Percentiles rank a stretch among this genome's conserved stretches.
phyloP scores from a whole-genome alignment of 2,888 invertebrate genomes.

The Steinernema hermaphroditum region DNA sequence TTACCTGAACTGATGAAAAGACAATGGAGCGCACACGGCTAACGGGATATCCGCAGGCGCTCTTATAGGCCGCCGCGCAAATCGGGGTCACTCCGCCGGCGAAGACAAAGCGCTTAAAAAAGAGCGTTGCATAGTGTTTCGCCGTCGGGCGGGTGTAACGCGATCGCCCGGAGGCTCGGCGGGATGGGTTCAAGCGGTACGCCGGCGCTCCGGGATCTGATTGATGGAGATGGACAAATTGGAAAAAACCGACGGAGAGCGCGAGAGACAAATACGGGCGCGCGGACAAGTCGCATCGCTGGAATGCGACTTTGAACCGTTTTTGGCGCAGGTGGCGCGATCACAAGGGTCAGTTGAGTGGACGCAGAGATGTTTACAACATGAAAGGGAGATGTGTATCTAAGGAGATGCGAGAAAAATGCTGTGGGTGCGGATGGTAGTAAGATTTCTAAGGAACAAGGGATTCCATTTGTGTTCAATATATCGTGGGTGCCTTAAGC shows the following conservation, averaged over 20 bases:
- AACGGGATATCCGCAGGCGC: conserved; percentile 23
- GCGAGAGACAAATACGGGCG: not conserved
- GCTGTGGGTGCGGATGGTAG: too few relatives aligned
- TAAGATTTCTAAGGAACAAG: too few relatives aligned
- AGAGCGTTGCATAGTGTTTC: conserved; percentile 22
- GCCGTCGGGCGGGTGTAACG: not conserved
- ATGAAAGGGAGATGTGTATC: too few relatives aligned
- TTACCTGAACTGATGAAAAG: conserved; percentile 1
- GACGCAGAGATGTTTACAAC: too few relatives aligned
- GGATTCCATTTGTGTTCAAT: too few relatives aligned
- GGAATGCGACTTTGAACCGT: too few relatives aligned
- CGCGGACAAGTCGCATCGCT: not conserved
- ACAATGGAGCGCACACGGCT: conserved; percentile 18
- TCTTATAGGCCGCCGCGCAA: not conserved
- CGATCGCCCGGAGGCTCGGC: conserved; percentile 11
- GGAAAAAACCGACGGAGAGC: not conserved
- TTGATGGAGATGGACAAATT: not conserved
- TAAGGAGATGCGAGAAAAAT: too few relatives aligned
- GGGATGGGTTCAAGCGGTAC: conserved; percentile 1
- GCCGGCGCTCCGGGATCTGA: not conserved
- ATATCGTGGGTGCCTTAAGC: too few relatives aligned
- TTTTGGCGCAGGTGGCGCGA: too few relatives aligned
- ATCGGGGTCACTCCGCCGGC: conserved; percentile 12
- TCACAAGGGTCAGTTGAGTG: too few relatives aligned
- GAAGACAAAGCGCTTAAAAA: conserved; percentile 18